Base-by-base conservation (phyloP, 2,797 vertebrate genomes). In the Neopelma chrysocephalum region DNA sequence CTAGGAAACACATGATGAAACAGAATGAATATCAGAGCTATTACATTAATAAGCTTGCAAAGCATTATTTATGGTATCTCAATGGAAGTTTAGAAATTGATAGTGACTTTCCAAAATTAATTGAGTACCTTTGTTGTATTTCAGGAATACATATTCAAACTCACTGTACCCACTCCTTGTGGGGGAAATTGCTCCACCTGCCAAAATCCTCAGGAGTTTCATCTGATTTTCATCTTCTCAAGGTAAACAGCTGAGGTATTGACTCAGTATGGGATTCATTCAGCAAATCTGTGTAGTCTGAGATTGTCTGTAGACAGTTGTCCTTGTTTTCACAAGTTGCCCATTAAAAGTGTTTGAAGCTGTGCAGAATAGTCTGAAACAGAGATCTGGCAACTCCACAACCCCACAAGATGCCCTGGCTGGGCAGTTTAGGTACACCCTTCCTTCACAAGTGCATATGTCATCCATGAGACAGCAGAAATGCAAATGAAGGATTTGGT, bases 1-100 rank as follows among this genome's bases (percentile, higher is more conserved):
- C 45, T 88, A 40, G 87, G 42, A 97, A 97, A 77, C 82, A 96
- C 91, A 95, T 86, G 76, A 84, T 89, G 91, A 95, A 85, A 70
- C 26, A 79, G 80, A 94, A 89, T 91, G 89, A 91, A 51, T 95
- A 96, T 82, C 90, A 90, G 56, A 91, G 50, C 77, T 94, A 94
- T 96, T 97, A 96, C 96, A 97, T 94, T 96, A 95, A 92, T 93
- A 94, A 88, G 68, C 90, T 82, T 92, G 57, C 42, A 92, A 79
- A 96, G 47, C 65, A 75, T 81, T 95, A 88, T 94, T 96, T 96
- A 81, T 86, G 69, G 77, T 86, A 93, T 76, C 70, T 95, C 76
- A 92, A 1, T 91, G 50, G 78, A 97, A 93, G 69, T 77, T 94
- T 36, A 90, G 80, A 96, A 96, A 94, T 80, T 77, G 92, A 95